Percentiles rank a stretch among this genome's conserved stretches.
Conservation (phyloP, 2,113 vertebrate genomes). For the Bos javanicus region DNA sequence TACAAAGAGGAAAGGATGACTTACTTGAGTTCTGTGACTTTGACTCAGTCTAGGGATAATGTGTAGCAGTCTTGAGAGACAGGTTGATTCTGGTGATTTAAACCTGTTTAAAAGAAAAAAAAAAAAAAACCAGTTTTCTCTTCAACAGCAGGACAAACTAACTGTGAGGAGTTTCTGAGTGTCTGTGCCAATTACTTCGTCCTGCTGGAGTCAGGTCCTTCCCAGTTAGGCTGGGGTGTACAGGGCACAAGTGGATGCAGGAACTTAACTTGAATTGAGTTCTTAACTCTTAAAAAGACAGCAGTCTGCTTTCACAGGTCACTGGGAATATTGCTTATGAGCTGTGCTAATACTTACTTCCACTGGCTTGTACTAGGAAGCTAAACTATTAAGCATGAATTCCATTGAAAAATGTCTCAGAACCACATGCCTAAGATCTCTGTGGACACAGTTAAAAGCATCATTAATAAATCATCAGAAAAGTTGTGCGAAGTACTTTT, state of each 20-base stretch:
- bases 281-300: slow-evolving; percentile 14
- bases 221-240: slow-evolving; percentile 38
- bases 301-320: slow-evolving; percentile 13
- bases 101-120: not conserved
- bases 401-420: not conserved
- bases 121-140: slow-evolving; percentile 37
- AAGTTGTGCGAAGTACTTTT: not conserved
- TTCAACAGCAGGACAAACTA: slow-evolving; percentile 29
- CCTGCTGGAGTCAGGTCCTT: slow-evolving; percentile 31
- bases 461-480: not conserved
- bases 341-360: slow-evolving; percentile 17
- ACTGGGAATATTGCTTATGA: not conserved
- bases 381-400: not conserved
- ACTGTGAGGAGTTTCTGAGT: not conserved
- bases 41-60: not conserved
- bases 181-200: slow-evolving; percentile 31
- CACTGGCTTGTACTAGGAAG: not conserved
- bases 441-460: not conserved
- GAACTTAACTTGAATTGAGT: slow-evolving; percentile 25
- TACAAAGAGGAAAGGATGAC: not conserved
- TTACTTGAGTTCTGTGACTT: not conserved
- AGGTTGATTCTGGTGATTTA: slow-evolving; percentile 25
- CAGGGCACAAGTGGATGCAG: slow-evolving; percentile 39
- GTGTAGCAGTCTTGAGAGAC: slow-evolving; percentile 21
- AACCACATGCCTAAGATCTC: not conserved